These are phyloP conservation scores for Aspidiotus rigidus DNA, from an alignment of 2,888 invertebrate genomes.

Conservation along the genomic window DNA sequence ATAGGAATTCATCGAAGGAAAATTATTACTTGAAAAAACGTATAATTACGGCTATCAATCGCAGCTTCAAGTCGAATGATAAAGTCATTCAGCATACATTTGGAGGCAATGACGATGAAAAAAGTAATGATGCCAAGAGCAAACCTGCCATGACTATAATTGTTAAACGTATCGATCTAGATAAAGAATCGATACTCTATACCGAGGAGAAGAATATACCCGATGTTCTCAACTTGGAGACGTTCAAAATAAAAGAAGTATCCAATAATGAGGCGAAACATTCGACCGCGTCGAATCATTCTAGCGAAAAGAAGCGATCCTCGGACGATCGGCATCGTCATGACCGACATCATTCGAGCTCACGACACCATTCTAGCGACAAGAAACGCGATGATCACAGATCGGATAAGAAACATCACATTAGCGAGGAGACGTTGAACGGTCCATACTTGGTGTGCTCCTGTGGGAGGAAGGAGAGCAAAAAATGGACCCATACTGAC, in stretches of 20 bases:
- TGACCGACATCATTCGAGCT: constrained; percentile 2
- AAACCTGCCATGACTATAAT: constrained; percentile 14
- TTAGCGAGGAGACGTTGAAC: constrained; percentile 10
- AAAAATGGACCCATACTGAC: constrained; percentile 20
- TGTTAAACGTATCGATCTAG: constrained; percentile 16
- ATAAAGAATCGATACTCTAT: constrained; percentile 12
- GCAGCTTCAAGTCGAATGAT: constrained; percentile 15
- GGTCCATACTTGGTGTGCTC: constrained; percentile 18
- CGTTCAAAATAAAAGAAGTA: constrained; percentile 26
- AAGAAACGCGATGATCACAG: constrained; percentile 10
- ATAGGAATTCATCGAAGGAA: constrained; percentile 12
- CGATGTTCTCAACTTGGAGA: constrained; percentile 14
- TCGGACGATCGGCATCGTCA: neutral
- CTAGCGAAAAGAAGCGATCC: neutral
- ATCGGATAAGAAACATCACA: constrained; percentile 4
- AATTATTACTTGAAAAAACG: constrained; percentile 24
- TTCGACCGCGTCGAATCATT: neutral
- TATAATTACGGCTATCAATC: constrained; percentile 20
- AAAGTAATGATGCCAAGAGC: constrained; percentile 9
- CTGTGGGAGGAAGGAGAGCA: constrained; percentile 12
- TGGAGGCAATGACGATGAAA: constrained; percentile 16
- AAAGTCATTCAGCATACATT: neutral
- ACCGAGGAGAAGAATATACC: neutral
- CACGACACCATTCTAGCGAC: neutral
- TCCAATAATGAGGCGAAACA: constrained; percentile 4